Conservation (phyloP, 1,140 invertebrate genomes). For the Aphidius gifuensis region DNA sequence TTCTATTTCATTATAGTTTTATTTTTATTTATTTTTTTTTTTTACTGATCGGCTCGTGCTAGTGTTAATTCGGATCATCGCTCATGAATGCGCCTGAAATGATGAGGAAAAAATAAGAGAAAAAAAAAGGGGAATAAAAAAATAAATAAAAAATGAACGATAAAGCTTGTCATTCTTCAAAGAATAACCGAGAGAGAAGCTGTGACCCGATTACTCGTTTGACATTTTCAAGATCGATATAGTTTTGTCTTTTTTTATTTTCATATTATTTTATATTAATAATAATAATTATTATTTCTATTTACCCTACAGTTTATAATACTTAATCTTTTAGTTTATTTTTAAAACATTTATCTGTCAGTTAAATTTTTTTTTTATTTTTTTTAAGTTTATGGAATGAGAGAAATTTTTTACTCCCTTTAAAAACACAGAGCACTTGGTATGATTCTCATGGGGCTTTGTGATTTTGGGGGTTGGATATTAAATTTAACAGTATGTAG, state of each 20-base stretch:
- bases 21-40: no score
- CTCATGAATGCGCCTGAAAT: constrained; percentile 4
- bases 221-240: constrained; percentile 13
- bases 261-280: not conserved
- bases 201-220: constrained; percentile 12
- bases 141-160: not conserved
- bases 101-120: not conserved
- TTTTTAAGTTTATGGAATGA: no score
- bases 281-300: not conserved
- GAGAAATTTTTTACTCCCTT: not conserved
- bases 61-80: constrained; percentile 21
- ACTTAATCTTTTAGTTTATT: not conserved
- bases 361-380: no score
- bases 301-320: not conserved
- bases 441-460: constrained; percentile 41
- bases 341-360: no score
- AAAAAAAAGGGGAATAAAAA: constrained; percentile 7
- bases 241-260: constrained; percentile 11
- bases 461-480: constrained; percentile 4
- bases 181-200: no score
- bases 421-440: constrained; percentile 32
- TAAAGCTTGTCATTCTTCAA: not conserved
- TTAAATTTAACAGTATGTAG: not conserved
- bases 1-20: no score
- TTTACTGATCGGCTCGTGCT: constrained; percentile 5